Base-by-base conservation (phyloP, 2,888 invertebrate genomes). In the Leptothorax acervorum region DNA sequence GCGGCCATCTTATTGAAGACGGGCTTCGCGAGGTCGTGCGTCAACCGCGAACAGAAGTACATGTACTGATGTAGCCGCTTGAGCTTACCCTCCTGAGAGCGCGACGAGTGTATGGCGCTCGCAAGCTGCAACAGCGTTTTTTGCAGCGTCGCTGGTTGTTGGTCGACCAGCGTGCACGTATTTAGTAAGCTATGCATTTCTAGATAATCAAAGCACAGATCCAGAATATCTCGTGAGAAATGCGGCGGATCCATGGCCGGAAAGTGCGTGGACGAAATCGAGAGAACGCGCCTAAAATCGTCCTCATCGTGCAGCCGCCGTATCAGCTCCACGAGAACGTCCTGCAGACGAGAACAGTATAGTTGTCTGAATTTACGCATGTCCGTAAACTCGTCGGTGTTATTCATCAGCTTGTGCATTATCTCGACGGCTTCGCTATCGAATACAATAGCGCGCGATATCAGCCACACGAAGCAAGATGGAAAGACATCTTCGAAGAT, bases 31-130 rank as follows among this genome's bases (percentile, higher is more conserved):
- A 95, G 85, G 35, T 92, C 90, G 0, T 95, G 95, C 1, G 96
- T 91, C 53, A 95, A 92, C 35, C 95, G 94, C 11, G 96, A 91
- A 35, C 94, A 93, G 86, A 97, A 96, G 2, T 95, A 95, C 4
- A 95, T 92, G 87, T 96, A 97, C 0, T 96, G 95, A 90, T 97
- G 95, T 57, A 97, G 94, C 18, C 95, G 95, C 78, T 96, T 93
- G 1, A 96, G 91, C 93, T 96, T 96, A 62, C 95, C 95, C 87
- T 96, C 96, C 8, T 95, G 92, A 45, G 96, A 94, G 28, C 94
- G 94, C 84, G 95, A 95, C 18, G 94, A 93, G 45, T 96, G 93
- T 6, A 97, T 94, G 53, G 95, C 95, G 31, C 95, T 93, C 93
- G 96, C 96, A 1, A 96, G 91, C 74, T 95, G 93, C 71, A 96